These are phyloP conservation scores for Neomonachus schauinslandi DNA, from an alignment of 2,113 vertebrate species.

Conservation along the genomic window DNA sequence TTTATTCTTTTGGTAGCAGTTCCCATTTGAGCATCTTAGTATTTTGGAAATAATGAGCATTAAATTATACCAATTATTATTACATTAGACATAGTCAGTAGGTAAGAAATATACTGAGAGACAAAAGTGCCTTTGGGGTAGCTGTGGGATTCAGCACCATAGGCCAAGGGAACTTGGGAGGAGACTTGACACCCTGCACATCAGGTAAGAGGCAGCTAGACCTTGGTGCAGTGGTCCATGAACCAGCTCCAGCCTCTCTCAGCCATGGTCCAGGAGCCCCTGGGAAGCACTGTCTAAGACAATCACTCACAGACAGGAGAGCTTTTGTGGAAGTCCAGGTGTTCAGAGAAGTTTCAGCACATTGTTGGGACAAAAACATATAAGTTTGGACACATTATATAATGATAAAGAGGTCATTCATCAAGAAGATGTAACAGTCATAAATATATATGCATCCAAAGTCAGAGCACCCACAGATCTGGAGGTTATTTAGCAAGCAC, in stretches of 20 bases:
- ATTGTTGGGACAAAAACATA: neutral
- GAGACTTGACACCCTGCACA: neutral
- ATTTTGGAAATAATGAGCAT: slow-evolving; percentile 1
- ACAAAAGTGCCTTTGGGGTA: neutral
- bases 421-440: neutral
- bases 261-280: neutral
- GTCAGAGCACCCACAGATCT: neutral
- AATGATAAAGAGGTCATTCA: neutral
- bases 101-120: neutral
- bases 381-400: neutral
- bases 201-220: neutral
- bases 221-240: too few species aligned
- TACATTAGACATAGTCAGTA: neutral
- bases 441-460: neutral
- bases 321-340: neutral
- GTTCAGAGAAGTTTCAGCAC: neutral
- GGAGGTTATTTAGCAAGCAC: neutral
- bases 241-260: neutral
- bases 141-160: neutral
- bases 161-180: neutral
- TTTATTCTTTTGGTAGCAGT: neutral
- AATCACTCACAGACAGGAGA: neutral
- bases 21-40: neutral
- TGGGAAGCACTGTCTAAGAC: neutral
- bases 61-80: neutral